Evolutionary conservation across 2,113 vertebrate species (phyloP).

Genomic region (Propithecus coquereli): DNA sequence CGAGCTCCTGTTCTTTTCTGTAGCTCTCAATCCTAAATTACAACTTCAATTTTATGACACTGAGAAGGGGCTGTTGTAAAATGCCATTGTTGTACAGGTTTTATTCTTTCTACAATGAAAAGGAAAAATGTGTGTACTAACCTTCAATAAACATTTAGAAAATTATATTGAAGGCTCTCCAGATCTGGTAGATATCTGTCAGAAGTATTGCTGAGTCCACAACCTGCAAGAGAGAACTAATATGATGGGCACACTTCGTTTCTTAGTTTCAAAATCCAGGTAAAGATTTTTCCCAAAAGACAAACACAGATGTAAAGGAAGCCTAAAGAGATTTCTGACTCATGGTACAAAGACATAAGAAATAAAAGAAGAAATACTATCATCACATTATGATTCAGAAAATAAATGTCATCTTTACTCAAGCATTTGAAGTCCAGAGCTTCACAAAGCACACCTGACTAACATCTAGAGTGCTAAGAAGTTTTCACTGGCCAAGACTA

Average conservation of each 20-base stretch:
- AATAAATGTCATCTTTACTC: not conserved
- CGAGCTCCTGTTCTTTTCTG: slow-evolving; percentile 38
- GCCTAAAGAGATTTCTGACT: not conserved
- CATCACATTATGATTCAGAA: not conserved
- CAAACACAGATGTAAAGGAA: slow-evolving; percentile 17
- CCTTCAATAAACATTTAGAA: slow-evolving; percentile 74
- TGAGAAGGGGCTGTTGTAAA: slow-evolving; percentile 62
- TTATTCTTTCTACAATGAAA: slow-evolving; percentile 70
- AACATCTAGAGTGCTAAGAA: not conserved
- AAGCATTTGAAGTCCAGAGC: not conserved
- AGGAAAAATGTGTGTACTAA: slow-evolving; percentile 58
- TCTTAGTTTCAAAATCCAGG: slow-evolving; percentile 36
- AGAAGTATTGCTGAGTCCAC: slow-evolving; percentile 50
- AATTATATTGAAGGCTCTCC: slow-evolving; percentile 63
- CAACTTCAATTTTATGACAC: slow-evolving; percentile 63
- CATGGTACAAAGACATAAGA: not conserved
- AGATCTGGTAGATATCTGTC: slow-evolving; percentile 47
- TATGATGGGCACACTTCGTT: not conserved
- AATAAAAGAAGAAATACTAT: not conserved
- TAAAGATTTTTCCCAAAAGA: slow-evolving; percentile 35
- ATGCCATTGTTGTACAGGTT: slow-evolving; percentile 55
- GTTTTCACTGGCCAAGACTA: not conserved
- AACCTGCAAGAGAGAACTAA: slow-evolving; percentile 42
- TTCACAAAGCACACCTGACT: not conserved
- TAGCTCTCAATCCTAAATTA: slow-evolving; percentile 65